These are phyloP conservation scores for Mythimna albipuncta DNA, from an alignment of 2,888 invertebrate species.

Conservation along the genomic window DNA sequence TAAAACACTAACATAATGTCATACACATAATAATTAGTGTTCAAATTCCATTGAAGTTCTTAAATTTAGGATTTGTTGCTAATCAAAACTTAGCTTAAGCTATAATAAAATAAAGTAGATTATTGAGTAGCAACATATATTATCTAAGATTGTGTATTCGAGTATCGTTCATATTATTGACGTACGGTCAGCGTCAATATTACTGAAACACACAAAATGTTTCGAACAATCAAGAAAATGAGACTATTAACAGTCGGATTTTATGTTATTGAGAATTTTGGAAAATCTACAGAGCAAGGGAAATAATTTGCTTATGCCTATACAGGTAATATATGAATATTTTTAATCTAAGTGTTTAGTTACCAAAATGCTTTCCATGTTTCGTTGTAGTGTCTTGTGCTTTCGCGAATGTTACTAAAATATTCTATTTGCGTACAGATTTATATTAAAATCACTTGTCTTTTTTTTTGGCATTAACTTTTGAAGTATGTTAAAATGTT, in stretches of 20 bases:
- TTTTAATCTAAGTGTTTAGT: slow-evolving; percentile 6
- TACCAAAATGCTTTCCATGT: slow-evolving; percentile 35
- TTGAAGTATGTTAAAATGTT: neutral
- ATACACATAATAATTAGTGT: neutral
- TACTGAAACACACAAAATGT: neutral
- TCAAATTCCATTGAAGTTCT: neutral
- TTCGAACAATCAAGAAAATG: neutral
- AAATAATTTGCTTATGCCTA: neutral
- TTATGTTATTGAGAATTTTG: neutral
- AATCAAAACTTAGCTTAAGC: neutral
- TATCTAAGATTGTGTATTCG: slow-evolving; percentile 12
- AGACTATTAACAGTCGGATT: neutral
- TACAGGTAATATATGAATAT: slow-evolving; percentile 28
- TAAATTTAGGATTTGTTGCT: neutral
- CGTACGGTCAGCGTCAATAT: neutral
- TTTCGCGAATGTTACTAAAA: slow-evolving; percentile 14
- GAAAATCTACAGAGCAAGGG: neutral
- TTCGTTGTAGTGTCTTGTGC: slow-evolving; percentile 19
- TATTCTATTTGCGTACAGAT: slow-evolving; percentile 3
- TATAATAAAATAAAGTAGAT: neutral
- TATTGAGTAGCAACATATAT: neutral
- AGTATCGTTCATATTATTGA: neutral
- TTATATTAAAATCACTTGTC: slow-evolving; percentile 3
- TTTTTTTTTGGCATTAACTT: neutral
- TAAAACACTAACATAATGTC: neutral